Conservation (phyloP, 2,113 vertebrate genomes). For the Cariama cristata region DNA sequence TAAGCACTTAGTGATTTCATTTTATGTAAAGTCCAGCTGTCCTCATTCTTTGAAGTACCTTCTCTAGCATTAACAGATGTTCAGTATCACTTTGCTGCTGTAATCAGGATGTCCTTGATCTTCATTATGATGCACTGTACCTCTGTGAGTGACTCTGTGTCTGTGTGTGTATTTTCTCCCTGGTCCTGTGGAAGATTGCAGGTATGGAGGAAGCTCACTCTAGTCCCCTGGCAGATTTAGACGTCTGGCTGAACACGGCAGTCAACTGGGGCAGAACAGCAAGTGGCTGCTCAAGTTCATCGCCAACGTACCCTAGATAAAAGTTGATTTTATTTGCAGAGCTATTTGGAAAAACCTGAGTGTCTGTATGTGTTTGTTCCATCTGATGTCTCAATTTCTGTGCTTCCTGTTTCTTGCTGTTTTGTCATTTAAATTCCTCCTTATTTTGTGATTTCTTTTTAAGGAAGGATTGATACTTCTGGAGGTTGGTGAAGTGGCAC, state of each 20-base stretch:
- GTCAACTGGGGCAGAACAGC: not conserved
- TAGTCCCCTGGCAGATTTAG: not conserved
- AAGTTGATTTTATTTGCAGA: not conserved
- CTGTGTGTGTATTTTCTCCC: not conserved
- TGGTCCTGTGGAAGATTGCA: not conserved
- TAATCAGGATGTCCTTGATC: slow-evolving; percentile 68
- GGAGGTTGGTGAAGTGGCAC: not conserved
- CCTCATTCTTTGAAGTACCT: slow-evolving; percentile 56
- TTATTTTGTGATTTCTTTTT: not conserved
- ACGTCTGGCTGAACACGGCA: rapidly evolving
- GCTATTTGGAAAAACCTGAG: not conserved
- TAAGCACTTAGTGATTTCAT: not conserved
- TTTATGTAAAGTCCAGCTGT: slow-evolving; percentile 65
- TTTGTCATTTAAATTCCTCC: not conserved
- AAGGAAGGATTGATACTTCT: not conserved
- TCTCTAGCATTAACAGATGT: slow-evolving; percentile 66
- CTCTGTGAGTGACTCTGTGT: not conserved
- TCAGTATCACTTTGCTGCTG: slow-evolving; percentile 41
- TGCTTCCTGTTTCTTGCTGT: not conserved
- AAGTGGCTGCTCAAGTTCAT: not conserved
- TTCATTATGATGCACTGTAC: slow-evolving; percentile 2
- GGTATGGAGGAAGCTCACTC: not conserved
- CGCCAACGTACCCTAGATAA: rapidly evolving
- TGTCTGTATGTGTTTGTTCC: not conserved
- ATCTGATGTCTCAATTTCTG: not conserved